Evolutionary conservation across 92 coral and sea anemone species (phyloP).

Genomic region (Phenganax subtilis): DNA sequence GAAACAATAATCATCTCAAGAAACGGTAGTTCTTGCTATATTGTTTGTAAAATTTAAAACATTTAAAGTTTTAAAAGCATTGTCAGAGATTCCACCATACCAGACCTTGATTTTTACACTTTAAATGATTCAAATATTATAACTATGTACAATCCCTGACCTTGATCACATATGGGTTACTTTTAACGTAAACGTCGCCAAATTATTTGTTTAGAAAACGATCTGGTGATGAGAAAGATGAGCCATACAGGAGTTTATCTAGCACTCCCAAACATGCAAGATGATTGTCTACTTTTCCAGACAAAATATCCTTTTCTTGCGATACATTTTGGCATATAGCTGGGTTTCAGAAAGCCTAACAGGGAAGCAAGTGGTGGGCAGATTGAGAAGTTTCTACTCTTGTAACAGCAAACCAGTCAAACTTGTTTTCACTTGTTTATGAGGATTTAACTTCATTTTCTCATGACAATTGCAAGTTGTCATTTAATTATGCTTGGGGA

Average conservation of each 20-base stretch:
- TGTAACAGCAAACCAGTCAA: no score
- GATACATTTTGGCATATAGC: no score
- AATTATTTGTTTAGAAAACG: slow-evolving; percentile 13
- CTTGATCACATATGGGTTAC: background rate
- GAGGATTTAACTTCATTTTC: no score
- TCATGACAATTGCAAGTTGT: no score
- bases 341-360: no score
- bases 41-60: background rate
- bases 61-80: no score
- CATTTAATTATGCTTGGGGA: no score
- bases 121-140: background rate
- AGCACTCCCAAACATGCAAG: slow-evolving; percentile 36
- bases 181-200: background rate
- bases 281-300: background rate
- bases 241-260: slow-evolving; percentile 19
- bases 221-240: slow-evolving; percentile 19
- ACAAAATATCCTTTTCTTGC: background rate
- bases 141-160: background rate
- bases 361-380: no score
- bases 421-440: no score
- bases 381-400: no score
- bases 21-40: slow-evolving; percentile 4
- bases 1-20: slow-evolving; percentile 28
- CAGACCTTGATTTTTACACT: background rate
- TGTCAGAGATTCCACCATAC: no score